These are phyloP conservation scores for Brotula barbata DNA, from an alignment of 2,797 vertebrate genomes.

Conservation along the genomic window DNA sequence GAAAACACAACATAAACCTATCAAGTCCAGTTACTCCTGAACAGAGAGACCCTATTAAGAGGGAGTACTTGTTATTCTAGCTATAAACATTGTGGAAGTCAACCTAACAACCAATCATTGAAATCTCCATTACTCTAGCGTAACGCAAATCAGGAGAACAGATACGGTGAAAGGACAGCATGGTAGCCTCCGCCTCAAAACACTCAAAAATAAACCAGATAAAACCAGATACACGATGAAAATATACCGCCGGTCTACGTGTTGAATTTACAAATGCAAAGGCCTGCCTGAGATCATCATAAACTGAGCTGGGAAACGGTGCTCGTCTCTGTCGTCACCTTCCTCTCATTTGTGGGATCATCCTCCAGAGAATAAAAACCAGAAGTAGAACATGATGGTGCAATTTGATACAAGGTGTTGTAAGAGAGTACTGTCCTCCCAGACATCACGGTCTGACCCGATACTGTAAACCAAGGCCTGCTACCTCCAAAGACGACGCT, in stretches of 20 bases:
- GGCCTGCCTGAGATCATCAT: not conserved
- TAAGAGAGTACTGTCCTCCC: conserved; percentile 15
- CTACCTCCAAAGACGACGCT: conserved; percentile 30
- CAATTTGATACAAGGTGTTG: conserved; percentile 26
- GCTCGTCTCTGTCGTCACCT: too few relatives aligned
- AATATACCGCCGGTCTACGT: too few relatives aligned
- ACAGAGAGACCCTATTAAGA: conserved; percentile 42
- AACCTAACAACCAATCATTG: conserved; percentile 17
- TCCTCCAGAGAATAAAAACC: conserved; percentile 13
- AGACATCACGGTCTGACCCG: conserved; percentile 42
- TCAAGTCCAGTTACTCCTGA: conserved; percentile 43
- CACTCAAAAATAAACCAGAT: conserved; percentile 1
- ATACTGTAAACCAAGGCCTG: conserved; percentile 21
- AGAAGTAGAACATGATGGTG: conserved; percentile 25
- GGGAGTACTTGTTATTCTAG: conserved; percentile 36
- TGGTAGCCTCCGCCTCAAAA: conserved; percentile 6
- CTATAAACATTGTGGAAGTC: conserved; percentile 45
- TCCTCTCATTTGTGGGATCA: conserved; percentile 3
- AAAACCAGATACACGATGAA: conserved; percentile 14
- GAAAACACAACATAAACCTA: conserved; percentile 47
- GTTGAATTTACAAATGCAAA: not conserved
- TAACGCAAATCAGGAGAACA: conserved; percentile 17
- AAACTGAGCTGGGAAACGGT: too few relatives aligned
- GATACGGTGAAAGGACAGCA: conserved; percentile 28
- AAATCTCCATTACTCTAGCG: conserved; percentile 20